Evolutionary conservation across 2,888 invertebrate species (phyloP).

Genomic region (Mesoligia furuncula): DNA sequence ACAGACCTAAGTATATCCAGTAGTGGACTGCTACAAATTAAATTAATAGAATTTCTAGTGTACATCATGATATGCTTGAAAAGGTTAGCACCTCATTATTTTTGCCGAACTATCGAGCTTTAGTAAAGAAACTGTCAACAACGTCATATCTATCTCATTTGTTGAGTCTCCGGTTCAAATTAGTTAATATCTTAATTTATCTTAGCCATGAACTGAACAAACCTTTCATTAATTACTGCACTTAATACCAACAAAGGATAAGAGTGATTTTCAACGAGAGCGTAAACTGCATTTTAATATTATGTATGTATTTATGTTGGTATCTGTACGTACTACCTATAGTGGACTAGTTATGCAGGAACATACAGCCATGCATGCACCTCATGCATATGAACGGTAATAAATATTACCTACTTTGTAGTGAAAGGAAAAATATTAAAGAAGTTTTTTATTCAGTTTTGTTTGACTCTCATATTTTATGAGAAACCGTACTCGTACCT

Average conservation of each 20-base stretch:
- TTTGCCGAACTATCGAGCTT: conserved; percentile 20
- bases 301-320: conserved; percentile 35
- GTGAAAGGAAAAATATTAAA: conserved; percentile 49
- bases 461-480: conserved; percentile 35
- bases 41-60: neutral
- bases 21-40: neutral
- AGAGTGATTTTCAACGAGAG: conserved; percentile 55
- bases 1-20: neutral
- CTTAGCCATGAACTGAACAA: conserved; percentile 62
- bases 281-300: conserved; percentile 36
- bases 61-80: neutral
- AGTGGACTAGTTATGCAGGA: conserved; percentile 37
- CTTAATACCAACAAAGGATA: conserved; percentile 58
- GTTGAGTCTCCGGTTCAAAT: conserved; percentile 47
- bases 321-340: conserved; percentile 21
- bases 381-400: conserved; percentile 44
- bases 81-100: conserved; percentile 14
- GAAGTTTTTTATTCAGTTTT: conserved; percentile 41
- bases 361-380: conserved; percentile 32
- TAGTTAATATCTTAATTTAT: conserved; percentile 59
- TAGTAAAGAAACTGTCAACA: conserved; percentile 30
- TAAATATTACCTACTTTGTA: conserved; percentile 56
- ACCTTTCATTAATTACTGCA: conserved; percentile 55
- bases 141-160: conserved; percentile 43
- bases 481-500: conserved; percentile 1